Conservation (phyloP, 2,888 invertebrate species). For the Idaea aversata region DNA sequence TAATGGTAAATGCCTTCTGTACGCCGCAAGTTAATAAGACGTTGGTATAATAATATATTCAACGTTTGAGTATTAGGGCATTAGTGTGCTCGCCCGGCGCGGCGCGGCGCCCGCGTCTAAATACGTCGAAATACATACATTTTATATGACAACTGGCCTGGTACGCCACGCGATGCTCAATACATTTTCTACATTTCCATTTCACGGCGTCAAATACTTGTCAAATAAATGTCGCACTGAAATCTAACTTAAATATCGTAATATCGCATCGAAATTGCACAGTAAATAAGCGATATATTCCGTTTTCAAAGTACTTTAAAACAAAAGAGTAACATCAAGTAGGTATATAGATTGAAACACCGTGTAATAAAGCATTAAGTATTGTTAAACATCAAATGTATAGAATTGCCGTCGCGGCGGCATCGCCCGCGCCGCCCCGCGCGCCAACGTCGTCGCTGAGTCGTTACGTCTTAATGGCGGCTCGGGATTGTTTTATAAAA, state of each 20-base stretch:
- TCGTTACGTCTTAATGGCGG: conserved; percentile 25
- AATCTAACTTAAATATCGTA: neutral
- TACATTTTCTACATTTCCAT: too few relatives aligned
- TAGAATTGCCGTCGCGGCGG: neutral
- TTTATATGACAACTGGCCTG: neutral
- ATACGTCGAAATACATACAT: neutral
- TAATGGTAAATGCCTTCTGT: neutral
- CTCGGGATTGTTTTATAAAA: conserved; percentile 28
- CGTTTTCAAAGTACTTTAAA: neutral
- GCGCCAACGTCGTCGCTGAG: conserved; percentile 7
- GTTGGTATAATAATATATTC: too few relatives aligned
- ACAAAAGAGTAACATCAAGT: neutral
- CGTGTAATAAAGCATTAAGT: neutral
- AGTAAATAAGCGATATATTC: neutral
- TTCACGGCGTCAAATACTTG: too few relatives aligned
- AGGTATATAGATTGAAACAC: neutral
- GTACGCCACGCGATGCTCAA: neutral
- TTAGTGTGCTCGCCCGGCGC: too few relatives aligned
- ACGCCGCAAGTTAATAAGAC: neutral
- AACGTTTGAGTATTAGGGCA: too few relatives aligned
- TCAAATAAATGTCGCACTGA: too few relatives aligned
- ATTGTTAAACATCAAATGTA: neutral
- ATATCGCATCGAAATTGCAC: neutral
- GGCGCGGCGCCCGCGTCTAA: neutral
- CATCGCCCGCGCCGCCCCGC: too few relatives aligned